A percentile compares a stretch with the other conserved stretches of the same genome.
phyloP scores from a whole-genome alignment of 2,888 invertebrate species.

The Dryocosmus kuriphilus region DNA sequence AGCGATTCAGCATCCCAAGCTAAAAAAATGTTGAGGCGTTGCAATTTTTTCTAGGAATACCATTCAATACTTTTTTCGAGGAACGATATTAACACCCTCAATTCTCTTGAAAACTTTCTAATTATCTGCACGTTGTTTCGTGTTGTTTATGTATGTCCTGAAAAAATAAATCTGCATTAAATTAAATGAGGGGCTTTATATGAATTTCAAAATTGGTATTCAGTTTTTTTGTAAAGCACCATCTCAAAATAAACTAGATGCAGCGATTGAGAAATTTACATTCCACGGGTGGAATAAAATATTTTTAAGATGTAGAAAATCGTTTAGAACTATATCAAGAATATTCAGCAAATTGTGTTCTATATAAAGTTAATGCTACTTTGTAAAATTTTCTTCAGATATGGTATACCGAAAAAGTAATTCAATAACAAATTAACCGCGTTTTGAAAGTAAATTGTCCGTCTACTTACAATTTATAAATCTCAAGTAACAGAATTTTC shows the following conservation, averaged over 20 bases:
- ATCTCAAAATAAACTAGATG: neutral
- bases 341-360: neutral
- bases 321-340: neutral
- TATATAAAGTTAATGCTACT: neutral
- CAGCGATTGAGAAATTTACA: neutral
- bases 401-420: neutral
- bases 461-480: neutral
- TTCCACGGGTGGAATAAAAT: conserved; percentile 15
- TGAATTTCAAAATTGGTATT: neutral
- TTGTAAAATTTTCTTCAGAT: neutral
- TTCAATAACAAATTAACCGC: neutral
- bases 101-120: neutral
- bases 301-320: neutral
- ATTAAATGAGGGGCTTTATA: neutral
- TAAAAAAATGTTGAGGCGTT: neutral
- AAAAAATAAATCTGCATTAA: neutral
- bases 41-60: neutral
- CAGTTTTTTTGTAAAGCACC: neutral
- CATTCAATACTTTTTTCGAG: neutral
- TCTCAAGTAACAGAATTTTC: neutral
- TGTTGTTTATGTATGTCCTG: neutral
- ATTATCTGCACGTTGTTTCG: neutral
- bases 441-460: neutral
- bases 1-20: neutral
- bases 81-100: neutral